A percentile compares a stretch with the other conserved stretches of the same genome.
Evolutionary conservation across 1,140 invertebrate species (phyloP).

Genomic region (Panulirus ornatus): DNA sequence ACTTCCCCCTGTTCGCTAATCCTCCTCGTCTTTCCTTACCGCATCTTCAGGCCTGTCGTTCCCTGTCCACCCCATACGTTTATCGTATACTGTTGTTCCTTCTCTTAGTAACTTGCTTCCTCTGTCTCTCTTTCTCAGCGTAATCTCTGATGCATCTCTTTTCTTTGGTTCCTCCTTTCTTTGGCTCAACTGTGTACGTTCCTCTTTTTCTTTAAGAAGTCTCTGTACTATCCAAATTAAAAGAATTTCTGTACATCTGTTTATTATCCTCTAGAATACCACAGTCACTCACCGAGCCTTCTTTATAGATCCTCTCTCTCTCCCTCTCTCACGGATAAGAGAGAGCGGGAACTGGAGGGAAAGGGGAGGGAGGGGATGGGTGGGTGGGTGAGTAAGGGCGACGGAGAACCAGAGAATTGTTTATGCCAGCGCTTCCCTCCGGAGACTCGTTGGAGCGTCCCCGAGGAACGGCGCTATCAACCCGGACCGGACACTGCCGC

Average conservation of each 20-base stretch:
- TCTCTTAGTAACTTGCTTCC: too few species aligned
- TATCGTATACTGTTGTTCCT: too few species aligned
- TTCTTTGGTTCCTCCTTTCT: background rate
- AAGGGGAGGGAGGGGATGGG: constrained; percentile 1
- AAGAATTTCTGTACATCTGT: too few species aligned
- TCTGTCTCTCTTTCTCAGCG: too few species aligned
- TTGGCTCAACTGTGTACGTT: background rate
- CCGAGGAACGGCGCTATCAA: background rate
- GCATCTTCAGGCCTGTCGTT: too few species aligned
- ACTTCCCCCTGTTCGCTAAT: background rate
- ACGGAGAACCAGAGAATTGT: background rate
- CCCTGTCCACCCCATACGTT: too few species aligned
- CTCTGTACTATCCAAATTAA: too few species aligned
- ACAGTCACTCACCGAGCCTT: too few species aligned
- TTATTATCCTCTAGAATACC: too few species aligned
- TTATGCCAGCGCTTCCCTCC: constrained; percentile 6
- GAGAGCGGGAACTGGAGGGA: background rate
- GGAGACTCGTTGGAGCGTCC: background rate
- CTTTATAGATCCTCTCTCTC: too few species aligned
- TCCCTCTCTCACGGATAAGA: background rate
- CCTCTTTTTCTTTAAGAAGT: background rate
- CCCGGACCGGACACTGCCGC: constrained; percentile 20
- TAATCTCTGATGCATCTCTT: too few species aligned
- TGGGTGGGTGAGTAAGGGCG: background rate
- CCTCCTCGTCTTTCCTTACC: background rate